Base-by-base conservation (phyloP, 2,113 vertebrate genomes). In the Amblyopsis rosae region DNA sequence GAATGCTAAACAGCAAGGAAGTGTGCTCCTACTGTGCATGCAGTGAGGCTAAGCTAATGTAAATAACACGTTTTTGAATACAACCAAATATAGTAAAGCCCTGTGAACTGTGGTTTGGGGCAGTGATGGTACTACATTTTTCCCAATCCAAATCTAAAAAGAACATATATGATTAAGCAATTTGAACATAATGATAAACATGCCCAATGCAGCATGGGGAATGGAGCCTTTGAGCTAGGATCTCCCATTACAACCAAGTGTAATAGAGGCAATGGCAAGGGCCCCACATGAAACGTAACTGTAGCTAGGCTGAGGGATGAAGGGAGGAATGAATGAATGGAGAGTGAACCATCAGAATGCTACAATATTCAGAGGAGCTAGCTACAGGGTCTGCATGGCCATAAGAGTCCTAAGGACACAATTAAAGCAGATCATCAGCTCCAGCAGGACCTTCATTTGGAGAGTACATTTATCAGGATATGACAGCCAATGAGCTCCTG, bases 241-340 rank as follows among this genome's bases (percentile, higher is more conserved):
- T 84, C 67, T 79, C 64, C 65, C 72, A 84, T 85, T 86, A 77
- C 82, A 69, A 72, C 73, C 62, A 68, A 69, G 76, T 77, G 63
- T 82, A 81, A 86, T 87, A 84, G 69, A 84, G 66, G 68, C 79
- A 73, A 85, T 72, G 67, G 69, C 49, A 48, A 72, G 77, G 76
- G 75, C 72, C 69, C 45, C 2, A 73, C 62, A 80, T 83, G 75
- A 76, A 78, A 82, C 47, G 65, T 76, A 83, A 79, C 47, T 53
- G 50, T 55, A 60, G 48, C 65, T 72, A 55, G 62, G 61, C 12
- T 46, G 67, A 77, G 16, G 59, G 72, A 71, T 48, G 32, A 35
- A 66, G 56, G n/a, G 61, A 69, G 26, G 32, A 46, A 26, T 26
- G 59, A 6, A 51, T 54, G 17, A 7, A 13, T 19, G 10, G 55